Evolutionary conservation across 2,797 vertebrate species (phyloP), one percentile per base, ranked within the genome.

Genomic region (Setipinna tenuifilis): DNA sequence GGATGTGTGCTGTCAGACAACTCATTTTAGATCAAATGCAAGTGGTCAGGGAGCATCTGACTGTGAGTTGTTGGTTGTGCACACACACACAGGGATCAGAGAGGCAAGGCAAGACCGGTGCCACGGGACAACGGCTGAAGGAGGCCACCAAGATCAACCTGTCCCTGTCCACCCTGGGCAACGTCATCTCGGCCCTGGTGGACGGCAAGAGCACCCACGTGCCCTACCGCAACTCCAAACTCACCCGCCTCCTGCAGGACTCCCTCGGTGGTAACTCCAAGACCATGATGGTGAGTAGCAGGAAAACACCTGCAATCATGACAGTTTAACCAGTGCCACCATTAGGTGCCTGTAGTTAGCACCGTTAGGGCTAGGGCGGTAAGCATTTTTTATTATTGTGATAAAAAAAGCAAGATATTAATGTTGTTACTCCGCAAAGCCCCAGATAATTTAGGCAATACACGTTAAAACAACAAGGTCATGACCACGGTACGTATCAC

Each of bases 71-170:
- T 2, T 41, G 35, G 35, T 41, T 41, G 35, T 41, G 35, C 35
- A 2, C 35, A 41, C 35, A 2, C 35, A 41, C 35, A 41, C 80
- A 97, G 98, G 98, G 98, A 82, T 99, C 98, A 83, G 98, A 99
- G 93, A 96, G 98, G 88, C 98, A 99, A 88, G 97, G 97, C 1
- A 99, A 99, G 94, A 99, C 98, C 0, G 98, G 98, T 88, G 98
- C 98, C 86, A 99, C 98, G 0, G 98, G 98, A 7, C 98, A 99
- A 90, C 96, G 98, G 21, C 94, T 99, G 87, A 99, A 99, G 91
- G 98, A 99, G 93, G 98, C 98, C 10, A 99, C 98, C 0, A 99
- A 99, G 94, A 99, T 99, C 91, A 99, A 99, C 90, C 95, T 99
- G 6, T 99, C 98, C 0, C 96, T 99, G 28, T 99, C 98, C 50